A percentile compares a stretch with the other conserved stretches of the same genome.
These are phyloP conservation scores for Strigops habroptila DNA, from an alignment of 2,113 vertebrate species.

Conservation along the genomic window DNA sequence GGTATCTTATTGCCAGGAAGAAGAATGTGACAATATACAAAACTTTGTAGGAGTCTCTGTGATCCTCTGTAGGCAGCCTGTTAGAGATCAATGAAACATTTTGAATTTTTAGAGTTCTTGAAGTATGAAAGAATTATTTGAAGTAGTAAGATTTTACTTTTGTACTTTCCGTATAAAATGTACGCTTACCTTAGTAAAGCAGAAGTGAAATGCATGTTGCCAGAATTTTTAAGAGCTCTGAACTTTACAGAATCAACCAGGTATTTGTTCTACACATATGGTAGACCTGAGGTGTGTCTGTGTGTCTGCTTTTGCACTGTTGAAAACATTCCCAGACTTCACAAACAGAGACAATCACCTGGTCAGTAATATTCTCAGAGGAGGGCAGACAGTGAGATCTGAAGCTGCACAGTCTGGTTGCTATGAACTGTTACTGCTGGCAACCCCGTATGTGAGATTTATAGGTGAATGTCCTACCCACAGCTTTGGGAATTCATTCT, in stretches of 20 bases:
- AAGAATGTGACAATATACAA: not conserved
- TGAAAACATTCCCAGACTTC: slow-evolving; percentile 38
- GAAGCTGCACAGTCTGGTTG: not conserved
- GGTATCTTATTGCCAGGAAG: not conserved
- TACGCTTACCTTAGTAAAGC: not conserved
- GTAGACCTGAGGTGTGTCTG: not conserved
- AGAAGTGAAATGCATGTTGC: not conserved
- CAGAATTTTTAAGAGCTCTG: not conserved
- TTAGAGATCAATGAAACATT: not conserved
- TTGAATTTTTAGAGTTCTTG: not conserved
- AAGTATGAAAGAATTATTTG: not conserved
- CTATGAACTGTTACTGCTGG: slow-evolving; percentile 33
- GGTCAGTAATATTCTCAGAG: not conserved
- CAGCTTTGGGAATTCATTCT: not conserved
- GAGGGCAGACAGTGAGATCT: not conserved
- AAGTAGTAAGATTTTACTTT: not conserved
- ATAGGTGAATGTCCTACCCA: not conserved
- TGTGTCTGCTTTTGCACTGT: not conserved
- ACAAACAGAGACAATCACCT: not conserved
- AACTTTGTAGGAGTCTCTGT: not conserved
- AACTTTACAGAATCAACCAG: not conserved
- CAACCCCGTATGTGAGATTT: not conserved
- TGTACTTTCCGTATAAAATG: not conserved
- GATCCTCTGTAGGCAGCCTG: not conserved
- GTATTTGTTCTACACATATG: not conserved